phyloP scores from a whole-genome alignment of 53 echinoderm and acorn worm species.

The Patiria pectinifera region DNA sequence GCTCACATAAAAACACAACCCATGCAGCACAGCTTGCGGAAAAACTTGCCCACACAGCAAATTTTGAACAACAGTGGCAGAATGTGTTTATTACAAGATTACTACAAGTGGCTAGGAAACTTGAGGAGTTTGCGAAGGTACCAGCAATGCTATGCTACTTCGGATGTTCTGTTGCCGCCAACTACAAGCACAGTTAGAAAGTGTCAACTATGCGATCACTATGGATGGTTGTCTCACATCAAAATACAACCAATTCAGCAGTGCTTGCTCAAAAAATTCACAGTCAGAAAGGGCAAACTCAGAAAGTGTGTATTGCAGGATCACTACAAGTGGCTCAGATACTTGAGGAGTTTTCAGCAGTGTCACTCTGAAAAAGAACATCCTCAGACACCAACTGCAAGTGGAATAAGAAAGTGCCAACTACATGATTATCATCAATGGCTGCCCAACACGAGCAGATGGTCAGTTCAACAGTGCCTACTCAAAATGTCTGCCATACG shows the following conservation, averaged over 20 bases:
- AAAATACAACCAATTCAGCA: not conserved
- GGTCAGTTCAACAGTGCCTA: not conserved
- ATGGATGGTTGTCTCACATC: not conserved
- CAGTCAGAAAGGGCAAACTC: not conserved
- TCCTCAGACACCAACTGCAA: not conserved
- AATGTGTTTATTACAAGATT: not conserved
- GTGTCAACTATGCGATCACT: not conserved
- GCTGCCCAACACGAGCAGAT: conserved; percentile 2
- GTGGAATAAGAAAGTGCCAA: conserved; percentile 26
- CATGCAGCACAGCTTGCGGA: not conserved
- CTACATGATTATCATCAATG: conserved; percentile 4
- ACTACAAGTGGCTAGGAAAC: not conserved
- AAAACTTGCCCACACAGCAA: not conserved
- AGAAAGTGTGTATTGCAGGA: conserved; percentile 1
- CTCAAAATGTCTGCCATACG: not conserved
- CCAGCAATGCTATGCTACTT: not conserved
- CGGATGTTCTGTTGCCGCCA: not conserved
- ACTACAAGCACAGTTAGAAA: not conserved
- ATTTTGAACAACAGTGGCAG: not conserved
- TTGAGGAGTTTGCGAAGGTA: not conserved
- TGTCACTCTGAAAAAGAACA: not conserved
- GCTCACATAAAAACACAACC: not conserved
- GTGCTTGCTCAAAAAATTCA: not conserved
- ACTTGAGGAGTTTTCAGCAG: not conserved
- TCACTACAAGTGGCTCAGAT: not conserved